A percentile compares a stretch with the other conserved stretches of the same genome.
These are phyloP conservation scores for Noctua fimbriata DNA, from an alignment of 2,888 invertebrate species.

Conservation along the genomic window DNA sequence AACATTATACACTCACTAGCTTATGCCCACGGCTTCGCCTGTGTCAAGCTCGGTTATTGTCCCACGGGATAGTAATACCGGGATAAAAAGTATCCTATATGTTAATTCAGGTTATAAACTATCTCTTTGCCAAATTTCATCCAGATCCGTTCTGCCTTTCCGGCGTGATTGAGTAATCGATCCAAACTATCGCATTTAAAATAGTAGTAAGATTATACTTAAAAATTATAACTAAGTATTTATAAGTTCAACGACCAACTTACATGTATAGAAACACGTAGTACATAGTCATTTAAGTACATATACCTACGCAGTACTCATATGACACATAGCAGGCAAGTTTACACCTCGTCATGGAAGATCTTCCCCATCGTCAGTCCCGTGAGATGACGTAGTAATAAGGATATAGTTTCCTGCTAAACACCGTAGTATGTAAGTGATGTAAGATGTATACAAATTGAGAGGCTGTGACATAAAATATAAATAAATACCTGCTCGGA, in stretches of 20 bases:
- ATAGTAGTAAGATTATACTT: too few relatives aligned
- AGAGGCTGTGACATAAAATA: neutral
- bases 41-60: neutral
- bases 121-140: too few relatives aligned
- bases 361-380: neutral
- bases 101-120: too few relatives aligned
- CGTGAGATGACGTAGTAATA: slow-evolving; percentile 13
- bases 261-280: slow-evolving; percentile 1
- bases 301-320: neutral
- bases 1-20: neutral
- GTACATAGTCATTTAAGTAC: neutral
- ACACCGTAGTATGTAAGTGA: neutral
- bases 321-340: slow-evolving; percentile 6
- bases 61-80: too few relatives aligned
- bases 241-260: slow-evolving; percentile 8
- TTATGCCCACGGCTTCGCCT: neutral
- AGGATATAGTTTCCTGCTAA: neutral
- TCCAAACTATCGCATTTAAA: neutral
- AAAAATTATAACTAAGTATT: neutral
- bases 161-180: too few relatives aligned
- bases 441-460: neutral
- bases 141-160: too few relatives aligned
- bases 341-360: slow-evolving; percentile 2
- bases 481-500: neutral
- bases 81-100: too few relatives aligned